Conservation (phyloP, 2,888 invertebrate genomes). For the Linyphia triangularis region DNA sequence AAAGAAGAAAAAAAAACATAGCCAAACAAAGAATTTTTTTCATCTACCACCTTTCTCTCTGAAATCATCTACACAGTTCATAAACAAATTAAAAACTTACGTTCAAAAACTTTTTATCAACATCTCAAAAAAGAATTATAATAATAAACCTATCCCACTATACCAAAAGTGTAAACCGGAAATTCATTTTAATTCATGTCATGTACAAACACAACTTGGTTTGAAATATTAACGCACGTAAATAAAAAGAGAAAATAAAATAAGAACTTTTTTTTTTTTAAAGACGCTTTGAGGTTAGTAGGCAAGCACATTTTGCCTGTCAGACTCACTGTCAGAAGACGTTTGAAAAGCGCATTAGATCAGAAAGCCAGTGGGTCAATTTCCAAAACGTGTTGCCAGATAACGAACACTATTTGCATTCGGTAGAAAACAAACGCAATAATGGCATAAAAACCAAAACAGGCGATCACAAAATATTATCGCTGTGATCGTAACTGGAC, state of each 20-base stretch:
- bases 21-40: too few species aligned
- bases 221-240: conserved; percentile 10
- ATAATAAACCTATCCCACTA: too few species aligned
- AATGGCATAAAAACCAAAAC: neutral
- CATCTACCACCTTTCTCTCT: too few species aligned
- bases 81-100: too few species aligned
- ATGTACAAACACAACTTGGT: conserved; percentile 13
- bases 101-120: too few species aligned
- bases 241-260: conserved; percentile 12
- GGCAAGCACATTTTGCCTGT: conserved; percentile 34
- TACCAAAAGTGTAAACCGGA: too few species aligned
- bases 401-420: conserved; percentile 36
- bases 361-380: conserved; percentile 64
- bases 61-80: too few species aligned
- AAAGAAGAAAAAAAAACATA: too few species aligned
- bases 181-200: conserved; percentile 36
- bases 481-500: conserved; percentile 5
- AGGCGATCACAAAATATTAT: conserved; percentile 42
- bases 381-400: conserved; percentile 63
- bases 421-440: neutral
- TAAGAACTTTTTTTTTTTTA: neutral
- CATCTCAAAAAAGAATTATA: too few species aligned
- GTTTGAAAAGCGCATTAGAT: conserved; percentile 33
- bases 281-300: conserved; percentile 57
- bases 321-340: too few species aligned